A percentile compares a stretch with the other conserved stretches of the same genome.
phyloP scores from a whole-genome alignment of 1,140 invertebrate genomes.

The Conus ventricosus region DNA sequence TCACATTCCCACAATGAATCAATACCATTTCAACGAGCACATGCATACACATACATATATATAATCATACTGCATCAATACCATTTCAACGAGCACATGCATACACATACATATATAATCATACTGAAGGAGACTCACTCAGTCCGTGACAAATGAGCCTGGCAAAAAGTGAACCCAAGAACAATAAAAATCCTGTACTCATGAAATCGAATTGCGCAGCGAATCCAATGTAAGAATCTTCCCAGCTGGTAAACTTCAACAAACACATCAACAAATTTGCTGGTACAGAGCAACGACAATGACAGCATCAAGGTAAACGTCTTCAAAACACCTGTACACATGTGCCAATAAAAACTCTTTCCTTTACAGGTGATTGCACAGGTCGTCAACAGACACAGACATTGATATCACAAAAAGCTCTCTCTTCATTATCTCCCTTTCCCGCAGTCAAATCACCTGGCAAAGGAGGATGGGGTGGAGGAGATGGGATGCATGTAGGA shows the following conservation, averaged over 20 bases:
- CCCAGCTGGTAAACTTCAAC: neutral
- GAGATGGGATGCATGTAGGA: no score
- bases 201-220: neutral
- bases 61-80: neutral
- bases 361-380: neutral
- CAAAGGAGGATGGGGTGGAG: no score
- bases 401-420: neutral
- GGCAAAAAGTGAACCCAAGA: neutral
- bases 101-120: neutral
- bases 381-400: neutral
- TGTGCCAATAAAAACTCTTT: neutral
- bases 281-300: no score
- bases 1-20: no score
- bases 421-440: neutral
- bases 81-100: no score
- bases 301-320: no score
- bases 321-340: neutral
- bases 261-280: no score
- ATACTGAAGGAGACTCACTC: neutral
- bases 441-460: no score
- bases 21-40: no score
- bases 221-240: neutral
- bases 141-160: neutral
- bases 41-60: neutral
- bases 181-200: no score